Evolutionary conservation across 2,888 invertebrate species (phyloP), one percentile per base, ranked within the genome.

Genomic region (Platycheirus rosarum): DNA sequence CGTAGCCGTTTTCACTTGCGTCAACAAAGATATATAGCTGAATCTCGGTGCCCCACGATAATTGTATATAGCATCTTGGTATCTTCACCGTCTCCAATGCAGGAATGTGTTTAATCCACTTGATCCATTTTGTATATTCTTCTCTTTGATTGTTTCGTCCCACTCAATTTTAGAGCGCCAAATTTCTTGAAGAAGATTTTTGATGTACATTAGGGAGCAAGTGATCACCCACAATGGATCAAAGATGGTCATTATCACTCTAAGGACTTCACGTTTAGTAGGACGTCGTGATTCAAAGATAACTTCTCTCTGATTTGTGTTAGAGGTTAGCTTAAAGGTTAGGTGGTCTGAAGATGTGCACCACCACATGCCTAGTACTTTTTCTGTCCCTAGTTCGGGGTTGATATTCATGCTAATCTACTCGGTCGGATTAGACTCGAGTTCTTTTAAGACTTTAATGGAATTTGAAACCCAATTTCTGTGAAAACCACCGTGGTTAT

Each of bases 391-490:
- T 7, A 42, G 16, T 42, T 42, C 16, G 7, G 26, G 5, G 13
- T 23, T 63, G 2, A 26, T 7, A 11, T 40, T 23, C 18, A 55
- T 66, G n/a, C 53, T 66, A 0, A 32, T 20, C 8, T 71, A 14
- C 9, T 35, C 32, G 11, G 32, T n/a, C 9, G 44, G 48, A 65
- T 16, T 9, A 5, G 73, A 69, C 3, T 74, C 71, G 7, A 77
- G 53, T 3, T 32, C 46, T 1, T 23, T 7, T 4, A 77, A 7
- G 26, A 85, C 73, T 2, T 69, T 48, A 0, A 2, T 7, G 26
- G 82, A 84, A 32, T 87, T 87, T 0, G 86, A 86, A 11, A 85
- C 68, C 86, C 86, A 87, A 65, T 85, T 84, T 55, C 79, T 70
- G 11, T 80, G 48, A 14, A 85, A 85, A 0, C 84, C 84, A 29